Base-by-base conservation (phyloP, 1,140 invertebrate genomes). In the Sitophilus oryzae region DNA sequence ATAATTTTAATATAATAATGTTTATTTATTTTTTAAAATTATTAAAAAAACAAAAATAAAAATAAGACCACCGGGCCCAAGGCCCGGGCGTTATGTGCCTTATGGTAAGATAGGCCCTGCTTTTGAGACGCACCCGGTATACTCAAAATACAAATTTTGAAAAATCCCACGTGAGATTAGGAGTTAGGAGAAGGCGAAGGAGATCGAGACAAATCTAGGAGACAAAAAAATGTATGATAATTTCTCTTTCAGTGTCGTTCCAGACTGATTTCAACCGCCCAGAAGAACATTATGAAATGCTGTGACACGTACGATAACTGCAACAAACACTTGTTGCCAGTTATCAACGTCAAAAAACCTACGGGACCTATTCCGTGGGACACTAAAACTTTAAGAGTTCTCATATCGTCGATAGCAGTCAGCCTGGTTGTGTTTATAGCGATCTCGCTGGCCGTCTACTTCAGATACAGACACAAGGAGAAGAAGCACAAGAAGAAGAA, bases 161-260 rank as follows among this genome's bases (percentile, higher is more conserved):
- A n/a, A n/a, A n/a, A n/a, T n/a, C n/a, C n/a, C n/a, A n/a, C n/a
- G n/a, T n/a, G n/a, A n/a, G n/a, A n/a, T n/a, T n/a, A n/a, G n/a
- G n/a, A n/a, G n/a, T n/a, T n/a, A n/a, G n/a, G n/a, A n/a, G n/a
- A n/a, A n/a, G n/a, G n/a, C n/a, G n/a, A n/a, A n/a, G n/a, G n/a
- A n/a, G n/a, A n/a, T n/a, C n/a, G n/a, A n/a, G n/a, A n/a, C n/a
- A n/a, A n/a, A n/a, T n/a, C n/a, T n/a, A n/a, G n/a, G n/a, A n/a
- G n/a, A n/a, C n/a, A n/a, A n/a, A n/a, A n/a, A n/a, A n/a, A n/a
- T n/a, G n/a, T n/a, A n/a, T n/a, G n/a, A n/a, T n/a, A n/a, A n/a
- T n/a, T n/a, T n/a, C n/a, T n/a, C n/a, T n/a, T n/a, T n/a, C 81
- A 95, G 84, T 96, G 93, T 69, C 90, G 91, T 74, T 89, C 86